Evolutionary conservation across 2,797 vertebrate species (phyloP), one percentile per base, ranked within the genome.

Genomic region (Melanotaenia nigrans): DNA sequence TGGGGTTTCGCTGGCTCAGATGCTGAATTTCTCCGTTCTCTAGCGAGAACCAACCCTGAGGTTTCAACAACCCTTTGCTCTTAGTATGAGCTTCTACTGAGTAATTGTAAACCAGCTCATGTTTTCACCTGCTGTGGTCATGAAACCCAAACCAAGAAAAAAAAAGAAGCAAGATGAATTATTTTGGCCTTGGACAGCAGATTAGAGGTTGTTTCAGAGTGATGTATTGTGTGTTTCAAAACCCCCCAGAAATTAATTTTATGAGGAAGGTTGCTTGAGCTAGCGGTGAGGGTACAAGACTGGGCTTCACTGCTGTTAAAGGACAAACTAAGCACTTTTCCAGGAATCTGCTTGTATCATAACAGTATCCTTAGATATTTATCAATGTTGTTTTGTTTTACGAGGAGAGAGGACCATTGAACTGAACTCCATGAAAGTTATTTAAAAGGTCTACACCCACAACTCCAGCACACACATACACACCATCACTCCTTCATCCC

Each of bases 401-500:
- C 71, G 78, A 90, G 82, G 78, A 87, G 73, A 84, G 82, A 78
- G 69, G 81, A 86, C 82, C 86, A 91, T 87, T 87, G 84, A 93
- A 90, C 73, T 87, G 85, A 89, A 86, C 80, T 92, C 85, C 65
- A 91, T 90, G 90, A 87, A 92, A 85, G 86, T 88, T 90, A 78
- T 90, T 93, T 90, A 79, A 92, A 92, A 92, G 87, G 88, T 90
- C 90, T 90, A 83, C 89, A 87, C 89, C 91, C 85, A 89, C 40
- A 6, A 62, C 68, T 87, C 88, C 90, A 8, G 42, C 88, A 69
- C 92, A 89, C 90, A 92, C 84, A 90, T 92, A 65, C 33, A 62
- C 75, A 65, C 87, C 91, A 92, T 85, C 94, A 92, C 93, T 87
- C 92, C 94, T 91, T 92, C 75, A 69, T 88, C 85, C 88, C 91